These are phyloP conservation scores for Trichosurus vulpecula DNA, from an alignment of 2,797 vertebrate genomes.

Conservation along the genomic window DNA sequence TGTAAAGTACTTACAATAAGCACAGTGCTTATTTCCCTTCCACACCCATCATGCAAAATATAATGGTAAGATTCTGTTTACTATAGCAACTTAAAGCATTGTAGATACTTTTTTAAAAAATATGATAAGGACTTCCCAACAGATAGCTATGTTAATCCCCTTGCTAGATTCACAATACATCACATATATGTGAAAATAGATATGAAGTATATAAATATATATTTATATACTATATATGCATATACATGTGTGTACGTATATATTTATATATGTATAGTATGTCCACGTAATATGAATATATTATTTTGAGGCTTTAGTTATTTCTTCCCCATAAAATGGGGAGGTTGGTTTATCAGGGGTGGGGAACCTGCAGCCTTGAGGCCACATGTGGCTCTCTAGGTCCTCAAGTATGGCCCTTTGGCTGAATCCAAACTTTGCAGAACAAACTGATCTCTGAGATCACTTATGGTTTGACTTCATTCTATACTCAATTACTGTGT, in stretches of 20 bases:
- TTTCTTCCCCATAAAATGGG: background rate
- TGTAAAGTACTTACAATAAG: background rate
- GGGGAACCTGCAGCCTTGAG: too few relatives aligned
- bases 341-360: background rate
- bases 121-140: background rate
- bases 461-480: background rate
- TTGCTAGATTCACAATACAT: background rate
- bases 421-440: too few relatives aligned
- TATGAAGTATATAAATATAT: background rate
- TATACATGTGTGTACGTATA: too few relatives aligned
- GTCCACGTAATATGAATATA: background rate
- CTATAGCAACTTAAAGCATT: background rate
- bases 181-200: background rate
- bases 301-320: background rate
- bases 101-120: background rate
- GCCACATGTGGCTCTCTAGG: too few relatives aligned
- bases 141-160: background rate
- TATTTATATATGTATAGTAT: background rate
- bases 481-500: background rate
- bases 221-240: too few relatives aligned
- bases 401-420: too few relatives aligned
- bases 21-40: background rate
- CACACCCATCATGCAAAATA: background rate
- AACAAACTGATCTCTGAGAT: background rate
- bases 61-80: background rate